Evolutionary conservation across 2,113 vertebrate species (phyloP).

Genomic region (Rhegmatorhina hoffmannsi): DNA sequence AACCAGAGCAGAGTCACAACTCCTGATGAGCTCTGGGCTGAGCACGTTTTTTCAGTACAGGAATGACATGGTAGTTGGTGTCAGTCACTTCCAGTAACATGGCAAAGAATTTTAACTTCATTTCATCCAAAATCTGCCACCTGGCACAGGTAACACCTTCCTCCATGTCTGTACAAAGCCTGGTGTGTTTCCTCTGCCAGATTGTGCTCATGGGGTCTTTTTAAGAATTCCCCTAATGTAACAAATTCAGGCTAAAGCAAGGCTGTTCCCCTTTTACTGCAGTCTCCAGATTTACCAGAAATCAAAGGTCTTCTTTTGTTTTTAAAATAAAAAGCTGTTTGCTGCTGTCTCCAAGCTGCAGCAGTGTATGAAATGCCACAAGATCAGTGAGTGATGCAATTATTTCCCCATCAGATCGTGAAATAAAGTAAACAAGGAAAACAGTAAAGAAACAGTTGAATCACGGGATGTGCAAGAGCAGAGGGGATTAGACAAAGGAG

Average conservation of each 20-base stretch:
- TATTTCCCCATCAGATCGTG: constrained; percentile 39
- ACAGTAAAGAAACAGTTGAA: constrained; percentile 29
- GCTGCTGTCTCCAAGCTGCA: constrained; percentile 15
- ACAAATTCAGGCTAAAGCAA: neutral
- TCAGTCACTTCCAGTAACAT: neutral
- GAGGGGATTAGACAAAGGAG: neutral
- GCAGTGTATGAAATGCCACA: constrained; percentile 18
- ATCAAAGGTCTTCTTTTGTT: neutral
- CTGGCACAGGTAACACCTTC: neutral
- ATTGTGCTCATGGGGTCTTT: neutral
- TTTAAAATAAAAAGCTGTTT: neutral
- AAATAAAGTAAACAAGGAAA: constrained; percentile 54
- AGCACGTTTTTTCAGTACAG: rapidly evolving
- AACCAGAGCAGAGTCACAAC: neutral
- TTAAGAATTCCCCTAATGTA: neutral
- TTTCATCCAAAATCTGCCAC: neutral
- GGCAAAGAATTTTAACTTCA: neutral
- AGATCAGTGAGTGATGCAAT: constrained; percentile 32
- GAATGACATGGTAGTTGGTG: no score
- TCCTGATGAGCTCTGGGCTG: neutral
- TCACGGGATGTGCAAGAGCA: neutral
- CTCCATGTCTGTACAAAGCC: neutral
- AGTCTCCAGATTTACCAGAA: neutral
- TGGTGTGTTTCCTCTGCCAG: neutral
- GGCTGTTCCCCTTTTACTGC: neutral